These are phyloP conservation scores for Hofmannophila pseudospretella DNA, from an alignment of 2,888 invertebrate species.

Conservation along the genomic window DNA sequence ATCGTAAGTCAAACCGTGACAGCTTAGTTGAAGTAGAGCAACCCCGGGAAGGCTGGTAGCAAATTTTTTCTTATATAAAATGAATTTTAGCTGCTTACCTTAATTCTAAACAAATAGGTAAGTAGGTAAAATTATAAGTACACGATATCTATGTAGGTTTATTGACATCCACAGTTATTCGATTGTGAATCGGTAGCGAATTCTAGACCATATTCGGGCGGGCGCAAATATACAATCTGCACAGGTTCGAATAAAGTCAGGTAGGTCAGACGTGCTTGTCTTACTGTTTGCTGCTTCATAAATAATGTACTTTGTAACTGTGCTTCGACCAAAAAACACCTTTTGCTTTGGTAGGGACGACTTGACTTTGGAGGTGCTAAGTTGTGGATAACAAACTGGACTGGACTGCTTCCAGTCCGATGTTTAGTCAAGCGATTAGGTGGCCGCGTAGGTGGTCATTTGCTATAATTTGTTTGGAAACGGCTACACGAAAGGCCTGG, in stretches of 20 bases:
- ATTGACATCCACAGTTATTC: conserved; percentile 1
- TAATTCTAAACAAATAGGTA: too few species aligned
- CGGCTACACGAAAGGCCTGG: conserved; percentile 1
- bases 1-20: too few species aligned
- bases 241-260: conserved; percentile 13
- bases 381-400: conserved; percentile 34
- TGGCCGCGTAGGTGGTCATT: background rate
- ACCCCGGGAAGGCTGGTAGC: too few species aligned
- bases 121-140: too few species aligned
- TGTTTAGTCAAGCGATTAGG: conserved; percentile 1
- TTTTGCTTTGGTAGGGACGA: conserved; percentile 24
- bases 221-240: too few species aligned
- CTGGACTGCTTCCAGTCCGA: conserved; percentile 29
- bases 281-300: conserved; percentile 14
- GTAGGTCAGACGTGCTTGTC: conserved; percentile 26
- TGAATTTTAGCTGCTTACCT: too few species aligned
- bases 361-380: conserved; percentile 32
- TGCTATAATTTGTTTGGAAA: conserved; percentile 32
- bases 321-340: conserved; percentile 25
- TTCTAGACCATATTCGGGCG: background rate
- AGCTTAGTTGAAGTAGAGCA: too few species aligned
- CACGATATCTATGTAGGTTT: conserved; percentile 13
- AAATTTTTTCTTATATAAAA: too few species aligned
- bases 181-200: background rate
- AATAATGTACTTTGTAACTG: conserved; percentile 20